These are phyloP conservation scores for Petrocephalus sullivani DNA, from an alignment of 2,797 vertebrate species.

Conservation along the genomic window DNA sequence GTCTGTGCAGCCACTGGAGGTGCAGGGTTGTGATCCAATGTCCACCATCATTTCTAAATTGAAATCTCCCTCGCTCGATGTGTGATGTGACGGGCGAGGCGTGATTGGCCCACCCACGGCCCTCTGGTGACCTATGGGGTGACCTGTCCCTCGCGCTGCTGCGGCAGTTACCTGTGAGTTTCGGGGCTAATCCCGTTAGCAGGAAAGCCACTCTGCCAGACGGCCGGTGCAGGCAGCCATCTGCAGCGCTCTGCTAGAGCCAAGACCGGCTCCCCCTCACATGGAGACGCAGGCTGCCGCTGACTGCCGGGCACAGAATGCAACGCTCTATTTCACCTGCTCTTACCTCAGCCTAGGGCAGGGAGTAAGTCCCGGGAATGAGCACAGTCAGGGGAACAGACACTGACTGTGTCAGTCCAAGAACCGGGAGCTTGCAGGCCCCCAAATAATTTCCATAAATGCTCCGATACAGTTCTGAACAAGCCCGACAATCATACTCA, in stretches of 20 bases:
- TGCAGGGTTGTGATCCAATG: not conserved
- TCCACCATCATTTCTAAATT: not conserved
- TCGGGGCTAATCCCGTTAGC: not conserved
- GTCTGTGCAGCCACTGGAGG: not conserved
- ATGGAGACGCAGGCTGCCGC: not conserved
- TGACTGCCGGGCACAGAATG: not conserved
- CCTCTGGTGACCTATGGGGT: not conserved
- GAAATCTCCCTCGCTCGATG: not conserved
- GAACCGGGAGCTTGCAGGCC: not conserved
- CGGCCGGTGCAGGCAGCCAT: not conserved
- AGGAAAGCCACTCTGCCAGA: slow-evolving; percentile 13
- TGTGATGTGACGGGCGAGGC: not conserved
- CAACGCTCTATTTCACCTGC: not conserved
- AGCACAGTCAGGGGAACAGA: not conserved
- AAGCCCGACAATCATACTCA: not conserved
- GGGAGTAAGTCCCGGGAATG: not conserved
- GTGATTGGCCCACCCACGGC: not conserved
- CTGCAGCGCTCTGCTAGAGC: not conserved
- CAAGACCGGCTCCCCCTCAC: not conserved
- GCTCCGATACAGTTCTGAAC: not conserved
- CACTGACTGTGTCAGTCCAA: not conserved
- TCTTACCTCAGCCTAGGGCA: not conserved
- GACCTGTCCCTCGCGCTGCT: not conserved
- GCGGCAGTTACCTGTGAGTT: not conserved
- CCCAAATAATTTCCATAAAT: not conserved